phyloP scores from a whole-genome alignment of 2,113 vertebrate species.

The Archilochus colubris region DNA sequence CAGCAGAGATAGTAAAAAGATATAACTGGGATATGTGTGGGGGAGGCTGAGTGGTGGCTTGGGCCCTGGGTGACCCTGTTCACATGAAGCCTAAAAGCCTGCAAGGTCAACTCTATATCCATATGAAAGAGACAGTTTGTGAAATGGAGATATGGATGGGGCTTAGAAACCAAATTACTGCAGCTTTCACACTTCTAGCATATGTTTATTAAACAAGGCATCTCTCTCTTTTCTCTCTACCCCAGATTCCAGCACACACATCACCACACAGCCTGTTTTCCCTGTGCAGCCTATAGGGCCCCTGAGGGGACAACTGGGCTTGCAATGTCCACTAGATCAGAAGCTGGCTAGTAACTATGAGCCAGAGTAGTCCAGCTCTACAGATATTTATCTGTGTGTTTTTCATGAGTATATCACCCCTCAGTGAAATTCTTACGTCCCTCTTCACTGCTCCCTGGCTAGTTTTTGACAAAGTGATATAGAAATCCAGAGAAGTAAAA shows the following conservation, averaged over 20 bases:
- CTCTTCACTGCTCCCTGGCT: not conserved
- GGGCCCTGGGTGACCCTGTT: constrained; percentile 76
- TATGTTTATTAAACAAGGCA: constrained; percentile 51
- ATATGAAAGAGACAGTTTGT: constrained; percentile 75
- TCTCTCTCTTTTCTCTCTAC: not conserved
- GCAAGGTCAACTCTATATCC: constrained; percentile 75
- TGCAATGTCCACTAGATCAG: not conserved
- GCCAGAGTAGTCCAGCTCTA: not conserved
- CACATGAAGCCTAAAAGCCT: constrained; percentile 67
- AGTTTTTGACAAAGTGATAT: not conserved
- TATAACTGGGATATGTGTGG: constrained; percentile 76
- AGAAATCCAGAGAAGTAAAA: not conserved
- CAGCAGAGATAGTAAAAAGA: constrained; percentile 85
- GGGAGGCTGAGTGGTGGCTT: constrained; percentile 68
- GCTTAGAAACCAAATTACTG: constrained; percentile 67
- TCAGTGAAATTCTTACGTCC: not conserved
- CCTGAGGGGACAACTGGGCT: not conserved
- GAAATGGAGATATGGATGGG: constrained; percentile 64
- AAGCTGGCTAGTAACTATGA: not conserved
- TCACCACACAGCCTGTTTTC: not conserved
- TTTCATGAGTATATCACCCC: not conserved
- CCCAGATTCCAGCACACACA: not conserved
- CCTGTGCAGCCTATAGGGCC: not conserved
- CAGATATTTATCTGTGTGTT: not conserved
- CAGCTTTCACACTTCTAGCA: constrained; percentile 70